Evolutionary conservation across 1,140 invertebrate genomes (phyloP), one percentile per base, ranked within the genome.

Genomic region (Sitodiplosis mosellana): DNA sequence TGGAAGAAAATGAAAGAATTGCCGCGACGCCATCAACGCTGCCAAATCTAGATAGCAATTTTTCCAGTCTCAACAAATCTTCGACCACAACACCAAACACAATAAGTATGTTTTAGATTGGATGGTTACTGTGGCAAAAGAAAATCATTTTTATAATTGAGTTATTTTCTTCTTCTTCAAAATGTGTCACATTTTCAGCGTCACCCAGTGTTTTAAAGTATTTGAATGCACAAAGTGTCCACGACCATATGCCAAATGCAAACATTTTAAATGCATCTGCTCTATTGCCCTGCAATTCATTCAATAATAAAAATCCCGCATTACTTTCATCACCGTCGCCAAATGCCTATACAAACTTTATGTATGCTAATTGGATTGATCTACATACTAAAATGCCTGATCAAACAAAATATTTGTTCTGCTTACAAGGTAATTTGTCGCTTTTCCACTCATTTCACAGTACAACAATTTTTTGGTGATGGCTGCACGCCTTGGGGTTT

Each of bases 391-490:
- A 52, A 40, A 15, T 37, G 18, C 41, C 45, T 6, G 21, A 19
- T 37, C 38, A 48, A 38, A 38, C 47, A 18, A 48, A 51, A 38
- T 48, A 49, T 37, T 22, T 52, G 14, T 34, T 52, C 10, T 48
- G 51, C 11, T 17, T 52, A 19, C 51, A 52, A 59, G 62, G 64
- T 66, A 56, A 50, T 27, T 27, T 27, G 27, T 27, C 27, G 10
- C 27, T 27, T 27, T 27, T 27, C 27, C 27, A 27, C 27, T 27
- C 27, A 27, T 27, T 27, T 27, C 3, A 27, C 27, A 27, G 3
- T 27, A 5, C 3, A 27, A 3, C 27, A n/a, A n/a, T n/a, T n/a
- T n/a, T n/a, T n/a, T n/a, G n/a, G n/a, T n/a, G n/a, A n/a, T n/a
- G n/a, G n/a, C n/a, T n/a, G n/a, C n/a, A n/a, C n/a, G n/a, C n/a